Conservation (phyloP, 2,797 vertebrate genomes). For the Perodicticus potto region DNA sequence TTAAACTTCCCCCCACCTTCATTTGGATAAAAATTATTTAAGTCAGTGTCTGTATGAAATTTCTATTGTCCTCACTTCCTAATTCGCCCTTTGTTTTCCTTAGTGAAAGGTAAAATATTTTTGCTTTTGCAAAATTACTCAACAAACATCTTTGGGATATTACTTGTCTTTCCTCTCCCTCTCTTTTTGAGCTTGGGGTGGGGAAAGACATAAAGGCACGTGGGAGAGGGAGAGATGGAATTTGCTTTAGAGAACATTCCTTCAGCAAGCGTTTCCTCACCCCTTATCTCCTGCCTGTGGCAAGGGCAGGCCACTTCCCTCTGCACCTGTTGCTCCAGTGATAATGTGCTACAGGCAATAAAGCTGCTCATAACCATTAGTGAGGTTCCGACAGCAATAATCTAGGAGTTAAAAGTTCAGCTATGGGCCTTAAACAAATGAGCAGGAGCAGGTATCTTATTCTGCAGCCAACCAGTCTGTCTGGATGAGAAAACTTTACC, state of each 20-base stretch:
- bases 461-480: conserved; percentile 73
- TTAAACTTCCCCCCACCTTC: neutral
- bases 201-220: neutral
- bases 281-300: conserved; percentile 80
- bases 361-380: conserved; percentile 76
- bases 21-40: neutral
- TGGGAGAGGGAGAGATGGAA: neutral
- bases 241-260: conserved; percentile 57
- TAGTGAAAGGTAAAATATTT: neutral
- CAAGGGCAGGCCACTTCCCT: conserved; percentile 55
- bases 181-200: neutral
- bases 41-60: conserved; percentile 7
- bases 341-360: conserved; percentile 80
- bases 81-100: neutral
- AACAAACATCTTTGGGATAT: neutral
- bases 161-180: conserved; percentile 15
- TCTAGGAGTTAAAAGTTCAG: conserved; percentile 57
- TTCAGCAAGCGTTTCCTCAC: conserved; percentile 64
- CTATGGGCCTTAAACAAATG: conserved; percentile 70
- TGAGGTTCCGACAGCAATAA: conserved; percentile 70
- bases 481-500: conserved; percentile 70
- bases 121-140: neutral
- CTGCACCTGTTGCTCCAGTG: conserved; percentile 74
- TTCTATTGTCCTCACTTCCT: neutral
- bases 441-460: conserved; percentile 67